These are phyloP conservation scores for Drosophila burlai DNA, from an alignment of 1,140 invertebrate genomes.

Conservation along the genomic window DNA sequence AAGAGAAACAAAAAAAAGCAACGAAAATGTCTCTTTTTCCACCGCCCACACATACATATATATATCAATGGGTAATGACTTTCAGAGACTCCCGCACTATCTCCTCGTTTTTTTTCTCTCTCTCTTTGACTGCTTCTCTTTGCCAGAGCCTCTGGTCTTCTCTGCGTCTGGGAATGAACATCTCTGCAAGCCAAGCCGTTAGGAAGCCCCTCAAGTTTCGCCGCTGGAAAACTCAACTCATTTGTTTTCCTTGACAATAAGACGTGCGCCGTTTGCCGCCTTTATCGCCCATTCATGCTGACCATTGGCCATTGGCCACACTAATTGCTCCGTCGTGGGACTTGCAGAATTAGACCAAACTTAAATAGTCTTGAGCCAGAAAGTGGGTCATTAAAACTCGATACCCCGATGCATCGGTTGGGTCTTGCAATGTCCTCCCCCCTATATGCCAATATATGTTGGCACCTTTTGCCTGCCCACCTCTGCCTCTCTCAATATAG, in stretches of 20 bases:
- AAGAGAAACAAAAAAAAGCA: constrained; percentile 7
- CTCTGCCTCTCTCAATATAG: background rate
- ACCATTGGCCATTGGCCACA: constrained; percentile 58
- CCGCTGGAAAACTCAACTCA: constrained; percentile 53
- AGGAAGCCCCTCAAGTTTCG: constrained; percentile 49
- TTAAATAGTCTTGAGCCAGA: constrained; percentile 76
- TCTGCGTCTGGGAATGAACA: constrained; percentile 13
- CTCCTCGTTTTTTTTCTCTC: constrained; percentile 7
- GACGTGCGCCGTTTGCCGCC: constrained; percentile 34
- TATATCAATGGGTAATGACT: constrained; percentile 69
- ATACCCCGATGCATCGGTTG: constrained; percentile 50
- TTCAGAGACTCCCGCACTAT: constrained; percentile 41
- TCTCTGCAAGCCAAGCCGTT: constrained; percentile 39
- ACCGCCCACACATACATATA: background rate
- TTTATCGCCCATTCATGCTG: constrained; percentile 54
- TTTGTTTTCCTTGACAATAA: constrained; percentile 75
- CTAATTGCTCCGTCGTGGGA: constrained; percentile 74
- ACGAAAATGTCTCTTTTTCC: constrained; percentile 26
- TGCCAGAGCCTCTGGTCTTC: constrained; percentile 12
- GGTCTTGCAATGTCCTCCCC: constrained; percentile 6
- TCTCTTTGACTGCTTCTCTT: constrained; percentile 12
- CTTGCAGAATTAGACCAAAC: constrained; percentile 77
- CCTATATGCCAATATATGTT: constrained; percentile 3
- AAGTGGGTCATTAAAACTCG: constrained; percentile 82
- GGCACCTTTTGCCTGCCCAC: background rate